A percentile compares a stretch with the other conserved stretches of the same genome.
Conservation (phyloP, 2,888 invertebrate genomes). For the Drosophila pseudotakahashii region DNA sequence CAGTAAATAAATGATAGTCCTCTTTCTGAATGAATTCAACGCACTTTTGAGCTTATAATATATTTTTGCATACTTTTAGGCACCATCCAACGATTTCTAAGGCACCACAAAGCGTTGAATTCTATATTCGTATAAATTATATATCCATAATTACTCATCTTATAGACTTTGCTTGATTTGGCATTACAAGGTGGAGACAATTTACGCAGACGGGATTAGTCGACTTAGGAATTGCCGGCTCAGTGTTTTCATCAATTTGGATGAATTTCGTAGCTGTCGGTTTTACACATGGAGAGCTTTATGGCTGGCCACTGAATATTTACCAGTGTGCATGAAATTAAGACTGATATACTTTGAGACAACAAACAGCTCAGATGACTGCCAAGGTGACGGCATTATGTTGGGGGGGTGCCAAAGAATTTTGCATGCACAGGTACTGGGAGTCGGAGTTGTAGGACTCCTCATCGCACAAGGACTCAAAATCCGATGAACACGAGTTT, state of each 20-base stretch:
- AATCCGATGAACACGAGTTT: constrained; percentile 22
- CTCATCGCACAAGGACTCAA: constrained; percentile 7
- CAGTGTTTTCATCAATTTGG: constrained; percentile 29
- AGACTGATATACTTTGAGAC: constrained; percentile 17
- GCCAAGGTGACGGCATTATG: constrained; percentile 45
- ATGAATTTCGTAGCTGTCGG: constrained; percentile 9
- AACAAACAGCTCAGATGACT: constrained; percentile 45
- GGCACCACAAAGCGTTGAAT: too few species aligned
- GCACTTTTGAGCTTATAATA: too few species aligned
- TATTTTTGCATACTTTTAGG: too few species aligned
- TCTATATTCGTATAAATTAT: too few species aligned
- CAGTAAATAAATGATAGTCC: too few species aligned
- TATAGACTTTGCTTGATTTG: constrained; percentile 38
- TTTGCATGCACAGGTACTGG: constrained; percentile 5
- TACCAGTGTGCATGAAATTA: constrained; percentile 38
- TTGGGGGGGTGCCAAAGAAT: constrained; percentile 29
- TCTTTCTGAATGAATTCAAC: too few species aligned
- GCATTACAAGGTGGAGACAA: constrained; percentile 28
- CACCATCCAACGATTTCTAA: too few species aligned
- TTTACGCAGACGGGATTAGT: constrained; percentile 60
- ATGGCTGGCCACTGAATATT: constrained; percentile 24
- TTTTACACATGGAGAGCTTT: neutral
- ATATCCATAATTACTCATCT: constrained; percentile 27
- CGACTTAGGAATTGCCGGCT: constrained; percentile 31
- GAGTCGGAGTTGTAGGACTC: neutral